Conservation (phyloP, 2,797 vertebrate species). For the Sphaeramia orbicularis region DNA sequence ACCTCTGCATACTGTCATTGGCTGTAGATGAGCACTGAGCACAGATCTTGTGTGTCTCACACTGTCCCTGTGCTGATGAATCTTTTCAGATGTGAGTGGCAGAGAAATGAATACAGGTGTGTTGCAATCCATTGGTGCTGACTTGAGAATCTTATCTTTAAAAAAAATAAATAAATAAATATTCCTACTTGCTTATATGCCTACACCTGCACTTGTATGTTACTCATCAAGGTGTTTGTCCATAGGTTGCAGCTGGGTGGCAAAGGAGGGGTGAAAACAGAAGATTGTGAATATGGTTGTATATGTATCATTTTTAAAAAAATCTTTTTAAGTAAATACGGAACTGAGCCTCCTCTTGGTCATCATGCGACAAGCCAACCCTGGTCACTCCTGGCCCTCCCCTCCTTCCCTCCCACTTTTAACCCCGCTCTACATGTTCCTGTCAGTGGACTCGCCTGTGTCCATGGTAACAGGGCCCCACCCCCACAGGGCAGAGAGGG, state of each 20-base stretch:
- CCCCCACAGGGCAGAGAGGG: conserved; percentile 82
- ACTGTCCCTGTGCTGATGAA: conserved; percentile 15
- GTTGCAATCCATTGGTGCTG: conserved; percentile 18
- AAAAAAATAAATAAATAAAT: no score
- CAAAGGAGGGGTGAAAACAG: conserved; percentile 12
- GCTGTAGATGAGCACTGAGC: conserved; percentile 48
- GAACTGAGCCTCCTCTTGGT: conserved; percentile 67
- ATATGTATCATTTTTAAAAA: no score
- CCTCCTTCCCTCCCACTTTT: conserved; percentile 66
- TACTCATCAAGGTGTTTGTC: conserved; percentile 15
- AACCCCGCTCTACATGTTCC: conserved; percentile 78
- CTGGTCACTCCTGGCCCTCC: conserved; percentile 63
- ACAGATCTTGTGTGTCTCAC: conserved; percentile 29
- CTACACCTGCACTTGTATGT: conserved; percentile 10
- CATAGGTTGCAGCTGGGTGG: conserved; percentile 36
- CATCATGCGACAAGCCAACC: conserved; percentile 76
- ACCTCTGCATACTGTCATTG: conserved; percentile 58
- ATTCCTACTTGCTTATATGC: conserved; percentile 6
- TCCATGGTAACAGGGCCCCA: conserved; percentile 85
- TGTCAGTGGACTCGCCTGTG: conserved; percentile 83
- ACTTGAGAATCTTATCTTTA: conserved; percentile 2
- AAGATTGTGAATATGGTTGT: no score
- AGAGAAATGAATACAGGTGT: conserved; percentile 29
- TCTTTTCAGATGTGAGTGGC: neutral
- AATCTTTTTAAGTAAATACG: conserved; percentile 81